These are phyloP conservation scores for Ateles fusciceps DNA, from an alignment of 2,797 vertebrate genomes.

Conservation along the genomic window DNA sequence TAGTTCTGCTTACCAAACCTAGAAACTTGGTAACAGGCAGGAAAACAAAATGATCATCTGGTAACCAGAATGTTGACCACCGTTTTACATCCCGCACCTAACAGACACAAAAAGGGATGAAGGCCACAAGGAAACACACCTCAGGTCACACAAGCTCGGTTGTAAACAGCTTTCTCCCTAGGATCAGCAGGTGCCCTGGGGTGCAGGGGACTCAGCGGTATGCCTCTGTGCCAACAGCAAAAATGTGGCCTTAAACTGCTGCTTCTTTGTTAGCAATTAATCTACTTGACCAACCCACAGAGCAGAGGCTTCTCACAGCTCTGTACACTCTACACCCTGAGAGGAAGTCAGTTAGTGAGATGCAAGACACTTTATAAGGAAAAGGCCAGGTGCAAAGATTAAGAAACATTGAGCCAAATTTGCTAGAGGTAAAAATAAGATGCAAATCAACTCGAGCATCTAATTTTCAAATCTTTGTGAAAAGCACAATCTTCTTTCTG, in stretches of 20 bases:
- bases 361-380: background rate
- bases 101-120: background rate
- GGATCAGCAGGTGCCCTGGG: background rate
- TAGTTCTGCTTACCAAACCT: no score
- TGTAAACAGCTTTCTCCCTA: background rate
- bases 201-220: background rate
- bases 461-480: background rate
- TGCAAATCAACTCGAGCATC: background rate
- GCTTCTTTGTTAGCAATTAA: background rate
- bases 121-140: background rate
- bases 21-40: no score
- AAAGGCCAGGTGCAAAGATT: rapidly evolving
- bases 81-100: background rate
- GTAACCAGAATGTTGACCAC: no score
- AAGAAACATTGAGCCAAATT: background rate
- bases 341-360: background rate
- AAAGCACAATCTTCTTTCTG: background rate
- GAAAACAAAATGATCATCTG: no score
- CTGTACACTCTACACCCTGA: background rate
- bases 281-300: background rate
- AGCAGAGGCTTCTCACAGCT: background rate
- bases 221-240: background rate
- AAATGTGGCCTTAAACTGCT: background rate
- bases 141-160: background rate
- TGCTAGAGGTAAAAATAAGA: background rate